Base-by-base conservation (phyloP, 2,797 vertebrate genomes). In the Sarcoramphus papa region DNA sequence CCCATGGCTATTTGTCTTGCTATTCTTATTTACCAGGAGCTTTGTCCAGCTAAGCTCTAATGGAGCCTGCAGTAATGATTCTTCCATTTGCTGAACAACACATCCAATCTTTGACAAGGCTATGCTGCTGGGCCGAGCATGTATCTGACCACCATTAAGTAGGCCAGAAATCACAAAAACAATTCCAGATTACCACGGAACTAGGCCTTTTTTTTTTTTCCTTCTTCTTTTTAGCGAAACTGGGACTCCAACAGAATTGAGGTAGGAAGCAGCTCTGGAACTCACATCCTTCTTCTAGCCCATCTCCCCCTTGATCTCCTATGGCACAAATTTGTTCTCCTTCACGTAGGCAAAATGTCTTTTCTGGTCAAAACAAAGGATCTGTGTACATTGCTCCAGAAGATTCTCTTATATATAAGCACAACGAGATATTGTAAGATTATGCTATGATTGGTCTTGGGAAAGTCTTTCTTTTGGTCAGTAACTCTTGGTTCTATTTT, bases 21-120 rank as follows among this genome's bases (percentile, higher is more conserved):
- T 96, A 22, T 85, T 84, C 92, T 93, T 96, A 95, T 84, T 85
- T 89, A 75, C 28, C 35, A 85, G 81, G n/a, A 75, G 77, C 81
- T 94, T 90, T 92, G 77, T 88, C 82, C 94, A 89, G 78, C 84
- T 96, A 80, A 92, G 89, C 90, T 93, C 86, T 75, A 78, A 76
- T 7, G 43, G n/a, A 95, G 43, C 41, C 65, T 83, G 37, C 57
- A 90, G 50, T 41, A 92, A 85, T 31, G 54, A 94, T 37, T 89
- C 82, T 78, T 92, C 64, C 70, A 72, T 85, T 95, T 94, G 82
- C 70, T 73, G 79, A 92, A 90, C 47, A 88, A 53, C 95, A 90
- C 68, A 90, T 60, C 30, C 84, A 82, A 0, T n/a, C 67, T 90
- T 45, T 73, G 53, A 80, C 64, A 94, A 83, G 41, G 47, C 37